Conservation (phyloP, 2,888 invertebrate genomes). For the Selenia dentaria region DNA sequence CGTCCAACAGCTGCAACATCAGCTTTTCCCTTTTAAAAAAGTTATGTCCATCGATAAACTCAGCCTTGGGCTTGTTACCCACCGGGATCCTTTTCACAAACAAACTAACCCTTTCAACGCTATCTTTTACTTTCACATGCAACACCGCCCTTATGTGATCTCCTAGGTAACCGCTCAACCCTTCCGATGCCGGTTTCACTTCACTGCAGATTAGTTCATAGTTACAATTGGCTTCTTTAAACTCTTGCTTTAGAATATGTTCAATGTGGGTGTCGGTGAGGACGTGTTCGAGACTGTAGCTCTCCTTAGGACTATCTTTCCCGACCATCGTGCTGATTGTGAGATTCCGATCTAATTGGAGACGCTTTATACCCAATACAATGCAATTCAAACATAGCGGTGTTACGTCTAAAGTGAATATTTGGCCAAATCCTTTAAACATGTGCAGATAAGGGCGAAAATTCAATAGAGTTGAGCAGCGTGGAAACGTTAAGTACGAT, state of each 20-base stretch:
- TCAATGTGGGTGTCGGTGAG: conserved; percentile 50
- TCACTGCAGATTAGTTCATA: conserved; percentile 37
- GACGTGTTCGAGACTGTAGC: conserved; percentile 39
- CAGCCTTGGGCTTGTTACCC: conserved; percentile 57
- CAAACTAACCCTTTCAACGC: conserved; percentile 41
- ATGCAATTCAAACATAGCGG: background rate
- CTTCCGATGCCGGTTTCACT: conserved; percentile 50
- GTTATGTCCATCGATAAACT: conserved; percentile 52
- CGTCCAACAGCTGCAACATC: conserved; percentile 58
- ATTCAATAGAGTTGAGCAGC: background rate
- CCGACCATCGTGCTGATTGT: conserved; percentile 39
- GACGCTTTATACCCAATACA: conserved; percentile 19
- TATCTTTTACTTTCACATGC: conserved; percentile 37
- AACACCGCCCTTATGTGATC: conserved; percentile 59
- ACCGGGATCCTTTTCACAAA: conserved; percentile 65
- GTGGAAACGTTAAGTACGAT: background rate
- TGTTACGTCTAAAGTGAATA: conserved; percentile 5
- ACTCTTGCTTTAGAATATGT: conserved; percentile 31
- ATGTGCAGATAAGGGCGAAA: conserved; percentile 1
- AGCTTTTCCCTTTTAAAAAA: conserved; percentile 59
- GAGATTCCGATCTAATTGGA: background rate
- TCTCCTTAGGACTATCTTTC: conserved; percentile 7
- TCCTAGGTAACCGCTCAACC: conserved; percentile 64
- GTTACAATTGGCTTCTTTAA: conserved; percentile 1
- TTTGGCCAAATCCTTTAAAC: conserved; percentile 3